These are phyloP conservation scores for Nephila pilipes DNA, from an alignment of 1,140 invertebrate genomes.

Conservation along the genomic window DNA sequence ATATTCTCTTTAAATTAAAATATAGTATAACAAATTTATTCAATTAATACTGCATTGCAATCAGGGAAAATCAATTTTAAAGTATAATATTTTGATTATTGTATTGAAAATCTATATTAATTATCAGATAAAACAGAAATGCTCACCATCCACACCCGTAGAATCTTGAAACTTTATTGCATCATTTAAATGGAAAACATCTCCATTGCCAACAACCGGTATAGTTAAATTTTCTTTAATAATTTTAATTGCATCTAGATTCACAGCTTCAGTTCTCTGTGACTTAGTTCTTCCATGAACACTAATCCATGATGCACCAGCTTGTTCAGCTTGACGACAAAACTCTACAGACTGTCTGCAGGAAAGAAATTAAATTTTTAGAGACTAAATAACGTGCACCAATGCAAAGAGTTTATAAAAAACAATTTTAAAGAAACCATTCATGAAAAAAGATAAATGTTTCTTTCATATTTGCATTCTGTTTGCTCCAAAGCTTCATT, in stretches of 20 bases:
- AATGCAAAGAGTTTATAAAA: too few relatives aligned
- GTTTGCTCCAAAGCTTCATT: too few relatives aligned
- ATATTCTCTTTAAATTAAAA: neutral
- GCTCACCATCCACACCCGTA: slow-evolving; percentile 89
- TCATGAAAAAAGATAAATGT: too few relatives aligned
- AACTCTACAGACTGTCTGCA: slow-evolving; percentile 86
- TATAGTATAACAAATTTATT: too few relatives aligned
- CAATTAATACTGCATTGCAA: too few relatives aligned
- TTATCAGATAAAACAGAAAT: neutral
- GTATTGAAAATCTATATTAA: too few relatives aligned
- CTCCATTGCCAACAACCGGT: slow-evolving; percentile 96
- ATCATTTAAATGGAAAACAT: slow-evolving; percentile 88
- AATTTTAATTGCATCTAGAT: slow-evolving; percentile 87
- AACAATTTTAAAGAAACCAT: too few relatives aligned
- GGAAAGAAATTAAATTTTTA: neutral
- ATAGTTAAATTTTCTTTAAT: slow-evolving; percentile 88
- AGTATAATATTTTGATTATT: too few relatives aligned
- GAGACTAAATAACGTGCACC: too few relatives aligned
- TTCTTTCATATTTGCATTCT: too few relatives aligned
- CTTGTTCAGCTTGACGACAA: slow-evolving; percentile 90
- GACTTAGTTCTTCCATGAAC: slow-evolving; percentile 93
- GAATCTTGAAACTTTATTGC: slow-evolving; percentile 85
- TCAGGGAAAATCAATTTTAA: too few relatives aligned
- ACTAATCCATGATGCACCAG: slow-evolving; percentile 93
- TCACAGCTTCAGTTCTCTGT: slow-evolving; percentile 89